Conservation (phyloP, 2,797 vertebrate genomes). For the Geotrypetes seraphini region DNA sequence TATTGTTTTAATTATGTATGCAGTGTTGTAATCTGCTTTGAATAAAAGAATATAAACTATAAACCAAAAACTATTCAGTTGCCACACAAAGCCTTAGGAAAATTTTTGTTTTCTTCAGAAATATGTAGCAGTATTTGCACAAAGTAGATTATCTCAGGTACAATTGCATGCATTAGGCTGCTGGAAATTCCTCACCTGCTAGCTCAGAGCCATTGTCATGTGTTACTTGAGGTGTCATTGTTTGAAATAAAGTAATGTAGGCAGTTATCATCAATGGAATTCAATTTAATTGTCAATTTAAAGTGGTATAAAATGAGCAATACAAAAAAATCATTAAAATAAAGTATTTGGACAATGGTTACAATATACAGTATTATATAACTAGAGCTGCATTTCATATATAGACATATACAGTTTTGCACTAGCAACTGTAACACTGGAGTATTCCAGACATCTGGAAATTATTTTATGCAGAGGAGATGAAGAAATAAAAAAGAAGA, state of each 20-base stretch:
- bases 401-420: no score
- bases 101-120: conserved; percentile 8
- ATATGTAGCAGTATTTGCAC: no score
- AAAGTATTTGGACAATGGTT: conserved; percentile 15
- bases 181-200: not conserved
- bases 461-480: no score
- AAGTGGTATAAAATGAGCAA: conserved; percentile 28
- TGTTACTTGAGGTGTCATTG: conserved; percentile 15
- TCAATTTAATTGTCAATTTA: conserved; percentile 23
- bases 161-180: not conserved
- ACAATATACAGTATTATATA: conserved; percentile 14
- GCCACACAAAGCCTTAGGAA: conserved; percentile 16
- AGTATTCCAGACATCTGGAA: no score
- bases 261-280: conserved; percentile 8
- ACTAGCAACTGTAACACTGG: no score
- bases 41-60: no score
- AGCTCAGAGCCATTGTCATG: conserved; percentile 11
- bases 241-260: conserved; percentile 20
- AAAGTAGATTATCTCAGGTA: conserved; percentile 14
- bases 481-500: no score
- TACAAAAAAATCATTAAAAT: conserved; percentile 21
- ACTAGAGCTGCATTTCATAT: conserved; percentile 15
- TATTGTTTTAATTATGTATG: no score
- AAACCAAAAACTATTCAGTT: no score
- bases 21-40: no score